A percentile compares a stretch with the other conserved stretches of the same genome.
phyloP scores from a whole-genome alignment of 2,888 invertebrate genomes.

The Hydrotaea diabolus region DNA sequence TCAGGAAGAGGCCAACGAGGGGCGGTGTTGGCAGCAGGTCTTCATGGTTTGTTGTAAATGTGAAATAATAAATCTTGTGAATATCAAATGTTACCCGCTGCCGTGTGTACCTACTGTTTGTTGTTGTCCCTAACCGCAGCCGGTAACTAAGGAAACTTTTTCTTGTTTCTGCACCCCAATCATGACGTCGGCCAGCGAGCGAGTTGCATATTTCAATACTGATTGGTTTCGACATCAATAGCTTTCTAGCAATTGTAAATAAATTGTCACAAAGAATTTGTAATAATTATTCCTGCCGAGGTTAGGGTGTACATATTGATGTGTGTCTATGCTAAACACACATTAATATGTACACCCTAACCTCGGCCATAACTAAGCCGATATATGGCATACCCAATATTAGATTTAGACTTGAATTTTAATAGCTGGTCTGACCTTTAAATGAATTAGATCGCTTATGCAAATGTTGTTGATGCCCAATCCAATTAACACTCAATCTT shows the following conservation, averaged over 20 bases:
- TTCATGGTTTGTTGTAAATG: constrained; percentile 10
- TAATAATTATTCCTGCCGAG: not conserved
- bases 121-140: not conserved
- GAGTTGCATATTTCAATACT: constrained; percentile 16
- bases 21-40: constrained; percentile 16
- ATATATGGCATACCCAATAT: too few species aligned
- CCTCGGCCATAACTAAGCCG: too few species aligned
- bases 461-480: constrained; percentile 27
- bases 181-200: constrained; percentile 15
- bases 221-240: not conserved
- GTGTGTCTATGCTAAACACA: too few species aligned
- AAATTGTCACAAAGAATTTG: constrained; percentile 25
- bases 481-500: not conserved
- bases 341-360: too few species aligned
- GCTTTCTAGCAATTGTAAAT: not conserved
- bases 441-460: not conserved
- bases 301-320: too few species aligned
- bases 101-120: not conserved
- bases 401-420: not conserved
- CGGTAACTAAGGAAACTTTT: constrained; percentile 49
- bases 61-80: constrained; percentile 25
- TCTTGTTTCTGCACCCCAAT: constrained; percentile 47
- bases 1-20: not conserved
- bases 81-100: not conserved
- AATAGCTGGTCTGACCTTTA: constrained; percentile 29